Evolutionary conservation across 2,797 vertebrate genomes (phyloP).

Genomic region (Knipowitschia caucasica): DNA sequence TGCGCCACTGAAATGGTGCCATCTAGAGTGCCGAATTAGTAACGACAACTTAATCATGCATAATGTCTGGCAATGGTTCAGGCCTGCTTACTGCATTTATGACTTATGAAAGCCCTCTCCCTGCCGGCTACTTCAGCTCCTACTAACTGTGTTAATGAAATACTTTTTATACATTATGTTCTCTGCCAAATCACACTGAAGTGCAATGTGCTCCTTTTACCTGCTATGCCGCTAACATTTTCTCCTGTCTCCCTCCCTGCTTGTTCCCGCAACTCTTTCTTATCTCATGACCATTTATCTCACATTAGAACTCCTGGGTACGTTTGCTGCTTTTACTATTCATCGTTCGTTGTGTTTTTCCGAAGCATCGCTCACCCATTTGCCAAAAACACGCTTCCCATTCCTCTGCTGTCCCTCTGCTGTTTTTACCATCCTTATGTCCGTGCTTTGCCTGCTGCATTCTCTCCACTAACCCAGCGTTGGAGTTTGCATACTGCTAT

Average conservation of each 20-base stretch:
- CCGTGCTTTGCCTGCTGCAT: too few relatives aligned
- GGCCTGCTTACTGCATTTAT: conserved; percentile 19
- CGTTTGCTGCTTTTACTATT: conserved; percentile 40
- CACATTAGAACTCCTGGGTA: conserved; percentile 75
- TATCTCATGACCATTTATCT: conserved; percentile 38
- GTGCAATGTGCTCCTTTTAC: conserved; percentile 31
- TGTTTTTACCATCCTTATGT: conserved; percentile 6
- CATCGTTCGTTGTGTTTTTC: background rate
- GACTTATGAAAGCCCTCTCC: conserved; percentile 24
- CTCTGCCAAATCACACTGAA: conserved; percentile 20
- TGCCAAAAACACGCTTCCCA: conserved; percentile 24
- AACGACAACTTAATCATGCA: conserved; percentile 20
- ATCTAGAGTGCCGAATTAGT: conserved; percentile 39
- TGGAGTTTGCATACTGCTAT: background rate
- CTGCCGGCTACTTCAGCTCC: conserved; percentile 24
- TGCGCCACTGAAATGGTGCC: conserved; percentile 38
- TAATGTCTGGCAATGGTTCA: conserved; percentile 19
- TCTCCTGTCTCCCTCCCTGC: conserved; percentile 48
- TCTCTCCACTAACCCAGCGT: too few relatives aligned
- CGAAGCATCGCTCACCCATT: conserved; percentile 22
- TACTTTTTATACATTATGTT: conserved; percentile 24
- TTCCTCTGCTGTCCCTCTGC: conserved; percentile 1
- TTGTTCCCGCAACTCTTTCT: conserved; percentile 28
- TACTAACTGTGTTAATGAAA: conserved; percentile 38
- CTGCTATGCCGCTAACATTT: conserved; percentile 58